Evolutionary conservation across 37 sponge, comb jelly and placozoan species (phyloP), one percentile per base, ranked within the genome.

Genomic region (Chondrilla cf. caribensis): DNA sequence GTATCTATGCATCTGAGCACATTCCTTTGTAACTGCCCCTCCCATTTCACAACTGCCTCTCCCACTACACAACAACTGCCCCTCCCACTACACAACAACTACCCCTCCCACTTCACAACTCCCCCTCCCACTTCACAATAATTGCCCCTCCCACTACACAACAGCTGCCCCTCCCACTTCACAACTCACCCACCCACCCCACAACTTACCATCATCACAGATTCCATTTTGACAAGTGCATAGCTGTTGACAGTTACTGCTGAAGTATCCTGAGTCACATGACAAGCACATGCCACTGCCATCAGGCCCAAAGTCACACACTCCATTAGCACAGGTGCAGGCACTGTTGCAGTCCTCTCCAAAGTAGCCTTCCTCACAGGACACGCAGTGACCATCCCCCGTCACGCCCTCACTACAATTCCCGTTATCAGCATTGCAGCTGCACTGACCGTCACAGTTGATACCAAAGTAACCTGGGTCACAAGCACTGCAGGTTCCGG

Each of bases 171-270:
- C 6, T 29, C 40, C 44, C 41, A 77, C 28, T 8, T 2, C 51
- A 47, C 51, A 47, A 11, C 11, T 11, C 51, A 47, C 51, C 11
- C 51, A 47, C 11, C 51, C 11, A 6, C 51, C 11, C 51, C 51
- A 47, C 11, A 47, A n/a, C 70, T n/a, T 70, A 80, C 81, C 81
- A 8, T 79, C 86, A 70, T 71, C 59, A 58, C 81, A 81, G 18
- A 60, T 47, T 78, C 88, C 88, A 60, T 87, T 19, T 60, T 65
- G 44, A 65, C 88, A 87, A 8, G 77, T 44, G 66, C 88, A 87
- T 35, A 38, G 22, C 21, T 65, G 38, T 19, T 33, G 28, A 47
- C 88, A 87, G 83, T 82, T 82, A 17, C 62, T 31, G 6, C 88
- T 80, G 26, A 40, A 87, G 71, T 82, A 83, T 17, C 71, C 79